Percentiles rank a stretch among this genome's conserved stretches.
Conservation (phyloP, 2,113 vertebrate genomes). For the Tylochromis polylepis region DNA sequence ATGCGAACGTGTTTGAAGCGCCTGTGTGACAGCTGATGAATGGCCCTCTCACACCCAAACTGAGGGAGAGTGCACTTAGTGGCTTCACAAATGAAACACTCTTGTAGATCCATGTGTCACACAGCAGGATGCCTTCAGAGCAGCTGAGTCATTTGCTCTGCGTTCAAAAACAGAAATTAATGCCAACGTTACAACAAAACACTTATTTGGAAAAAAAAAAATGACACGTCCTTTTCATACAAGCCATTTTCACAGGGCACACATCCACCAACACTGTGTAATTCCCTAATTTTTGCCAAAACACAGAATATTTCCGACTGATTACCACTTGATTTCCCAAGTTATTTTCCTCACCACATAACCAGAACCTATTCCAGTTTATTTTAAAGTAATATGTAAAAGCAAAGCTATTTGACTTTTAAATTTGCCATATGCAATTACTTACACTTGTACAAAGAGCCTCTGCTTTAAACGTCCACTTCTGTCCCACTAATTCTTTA, state of each 20-base stretch:
- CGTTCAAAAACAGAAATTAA: constrained; percentile 5
- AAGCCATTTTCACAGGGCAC: not conserved
- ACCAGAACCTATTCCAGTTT: not conserved
- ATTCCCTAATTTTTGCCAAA: not conserved
- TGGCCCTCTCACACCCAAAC: not conserved
- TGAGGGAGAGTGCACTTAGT: not conserved
- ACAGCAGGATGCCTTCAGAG: not conserved
- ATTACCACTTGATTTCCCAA: not conserved
- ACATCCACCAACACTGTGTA: not conserved
- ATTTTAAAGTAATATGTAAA: not conserved
- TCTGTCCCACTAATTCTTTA: not conserved
- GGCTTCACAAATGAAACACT: not conserved
- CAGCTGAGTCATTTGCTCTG: not conserved
- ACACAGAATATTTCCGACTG: not conserved
- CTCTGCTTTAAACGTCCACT: not conserved
- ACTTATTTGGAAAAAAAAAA: not conserved
- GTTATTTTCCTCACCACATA: not conserved
- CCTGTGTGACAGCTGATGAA: not conserved
- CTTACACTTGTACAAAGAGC: not conserved
- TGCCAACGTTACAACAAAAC: not conserved
- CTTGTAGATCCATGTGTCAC: not conserved
- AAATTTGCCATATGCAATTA: not conserved
- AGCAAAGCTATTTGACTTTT: not conserved
- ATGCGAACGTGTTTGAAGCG: not conserved
- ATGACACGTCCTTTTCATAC: not conserved